Base-by-base conservation (phyloP, 2,113 vertebrate genomes). In the Chaetops frenatus region DNA sequence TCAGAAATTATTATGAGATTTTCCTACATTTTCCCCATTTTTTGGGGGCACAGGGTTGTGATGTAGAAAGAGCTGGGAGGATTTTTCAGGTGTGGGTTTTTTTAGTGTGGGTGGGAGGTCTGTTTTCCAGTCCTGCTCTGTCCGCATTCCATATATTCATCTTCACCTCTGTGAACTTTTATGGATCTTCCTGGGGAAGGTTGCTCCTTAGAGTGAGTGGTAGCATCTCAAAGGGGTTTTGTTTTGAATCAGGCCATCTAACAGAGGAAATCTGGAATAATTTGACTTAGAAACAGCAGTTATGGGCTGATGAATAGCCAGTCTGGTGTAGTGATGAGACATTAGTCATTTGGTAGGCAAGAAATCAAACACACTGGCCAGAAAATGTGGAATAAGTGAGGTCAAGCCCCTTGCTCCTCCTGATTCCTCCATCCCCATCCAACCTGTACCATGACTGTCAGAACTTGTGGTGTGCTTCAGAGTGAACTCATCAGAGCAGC, bases 351-450 rank as follows among this genome's bases (percentile, higher is more conserved):
- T 25, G n/a, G 9, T 16, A 85, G 57, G 45, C 36, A 76, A 82
- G 47, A 74, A 83, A 54, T 44, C 7, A 88, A 90, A 51, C 15
- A 3, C 15, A 50, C 15, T 42, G 61, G 8, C 0, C 4, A 90
- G 23, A 10, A 88, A 83, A 64, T 0, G 0, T 44, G 47, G 60
- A n/a, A 54, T n/a, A 62, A 31, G 3, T 29, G 12, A 24, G 16
- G 28, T 60, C 11, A 21, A 74, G 10, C 1, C 9, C 14, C 20
- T 54, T 40, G 6, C 6, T 86, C 17, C 14, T 94, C 33, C 20
- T 8, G 27, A 0, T 53, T 84, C 24, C 44, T 64, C 33, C 24
- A 29, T 27, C 31, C 16, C 27, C 40, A 61, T 33, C 27, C 73
- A 69, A 15, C 27, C 15, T 20, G 15, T 27, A 11, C 11, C 1